phyloP scores from a whole-genome alignment of 2,888 invertebrate genomes.

The Margaritifera margaritifera region DNA sequence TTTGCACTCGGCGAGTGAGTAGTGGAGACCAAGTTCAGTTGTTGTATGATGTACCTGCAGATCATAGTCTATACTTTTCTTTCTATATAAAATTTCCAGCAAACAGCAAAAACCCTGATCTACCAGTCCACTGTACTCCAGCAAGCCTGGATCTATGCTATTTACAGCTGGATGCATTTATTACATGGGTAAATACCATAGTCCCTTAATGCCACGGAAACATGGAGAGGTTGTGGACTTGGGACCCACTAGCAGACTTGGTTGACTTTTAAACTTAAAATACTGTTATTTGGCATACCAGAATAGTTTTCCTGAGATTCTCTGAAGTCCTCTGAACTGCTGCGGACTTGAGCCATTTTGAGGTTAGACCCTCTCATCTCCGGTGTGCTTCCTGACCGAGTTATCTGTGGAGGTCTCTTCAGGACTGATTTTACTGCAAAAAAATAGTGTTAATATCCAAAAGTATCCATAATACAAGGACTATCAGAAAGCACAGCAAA shows the following conservation, averaged over 20 bases:
- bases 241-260: not conserved
- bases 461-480: too few relatives aligned
- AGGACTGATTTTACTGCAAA: constrained; percentile 38
- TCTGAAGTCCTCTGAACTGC: constrained; percentile 42
- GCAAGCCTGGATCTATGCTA: too few relatives aligned
- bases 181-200: constrained; percentile 19
- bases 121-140: too few relatives aligned
- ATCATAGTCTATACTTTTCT: too few relatives aligned
- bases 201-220: constrained; percentile 7
- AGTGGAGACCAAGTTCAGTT: too few relatives aligned
- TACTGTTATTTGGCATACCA: constrained; percentile 12
- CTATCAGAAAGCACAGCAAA: too few relatives aligned
- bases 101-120: too few relatives aligned
- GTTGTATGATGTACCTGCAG: too few relatives aligned
- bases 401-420: constrained; percentile 43
- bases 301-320: constrained; percentile 38
- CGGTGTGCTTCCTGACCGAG: constrained; percentile 37
- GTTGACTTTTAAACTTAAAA: not conserved
- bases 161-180: too few relatives aligned
- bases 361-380: constrained; percentile 31
- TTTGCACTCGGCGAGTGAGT: too few relatives aligned
- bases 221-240: not conserved
- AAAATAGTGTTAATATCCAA: not conserved
- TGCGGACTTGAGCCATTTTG: constrained; percentile 31
- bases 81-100: too few relatives aligned